phyloP scores from a whole-genome alignment of 2,113 vertebrate genomes.

The Falcunculus frontatus region DNA sequence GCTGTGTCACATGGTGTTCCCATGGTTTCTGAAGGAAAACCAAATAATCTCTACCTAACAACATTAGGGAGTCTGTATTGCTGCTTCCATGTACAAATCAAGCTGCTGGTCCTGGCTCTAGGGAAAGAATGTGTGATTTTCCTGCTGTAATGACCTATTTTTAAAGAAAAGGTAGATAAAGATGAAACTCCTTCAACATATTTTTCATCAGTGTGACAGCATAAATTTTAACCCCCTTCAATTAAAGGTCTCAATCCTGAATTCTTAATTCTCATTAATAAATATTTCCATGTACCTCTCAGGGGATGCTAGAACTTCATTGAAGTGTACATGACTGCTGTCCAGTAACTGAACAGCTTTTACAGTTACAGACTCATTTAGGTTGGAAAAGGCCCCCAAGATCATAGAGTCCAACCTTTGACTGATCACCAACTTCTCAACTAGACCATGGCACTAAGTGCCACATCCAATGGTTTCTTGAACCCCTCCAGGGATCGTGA shows the following conservation, averaged over 20 bases:
- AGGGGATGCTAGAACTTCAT: background rate
- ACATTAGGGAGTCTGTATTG: background rate
- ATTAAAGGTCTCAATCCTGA: background rate
- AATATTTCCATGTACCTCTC: background rate
- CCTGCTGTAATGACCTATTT: background rate
- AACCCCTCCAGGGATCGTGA: background rate
- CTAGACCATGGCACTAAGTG: background rate
- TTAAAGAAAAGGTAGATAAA: background rate
- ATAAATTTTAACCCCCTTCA: background rate
- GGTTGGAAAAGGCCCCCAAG: background rate
- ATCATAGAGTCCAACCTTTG: background rate
- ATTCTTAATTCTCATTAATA: background rate
- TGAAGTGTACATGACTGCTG: rapidly evolving
- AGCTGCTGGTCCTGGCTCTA: background rate
- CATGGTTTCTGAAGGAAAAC: background rate
- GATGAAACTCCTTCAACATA: background rate
- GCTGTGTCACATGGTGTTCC: background rate
- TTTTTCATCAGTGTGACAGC: background rate
- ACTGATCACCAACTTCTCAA: background rate
- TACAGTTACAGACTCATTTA: background rate
- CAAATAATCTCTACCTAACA: background rate
- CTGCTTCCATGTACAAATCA: background rate
- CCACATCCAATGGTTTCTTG: background rate
- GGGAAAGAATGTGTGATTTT: background rate
- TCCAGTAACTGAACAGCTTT: background rate